Conservation (phyloP, 2,113 vertebrate genomes). For the Chelonoidis abingdonii region DNA sequence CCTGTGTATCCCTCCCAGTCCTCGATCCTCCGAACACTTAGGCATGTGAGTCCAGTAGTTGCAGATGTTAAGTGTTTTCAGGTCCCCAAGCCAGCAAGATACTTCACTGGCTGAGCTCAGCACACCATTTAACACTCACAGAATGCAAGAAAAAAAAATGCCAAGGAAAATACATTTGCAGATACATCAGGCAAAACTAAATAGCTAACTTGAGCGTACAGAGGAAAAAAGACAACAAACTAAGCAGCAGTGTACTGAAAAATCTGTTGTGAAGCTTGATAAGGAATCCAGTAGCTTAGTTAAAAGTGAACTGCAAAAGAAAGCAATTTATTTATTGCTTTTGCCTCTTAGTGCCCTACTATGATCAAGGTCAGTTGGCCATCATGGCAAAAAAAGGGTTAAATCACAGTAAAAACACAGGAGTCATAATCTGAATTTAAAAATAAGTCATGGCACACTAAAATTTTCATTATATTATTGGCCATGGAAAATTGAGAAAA, state of each 20-base stretch:
- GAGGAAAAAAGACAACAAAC: not conserved
- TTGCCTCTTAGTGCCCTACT: not conserved
- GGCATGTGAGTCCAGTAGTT: too few species aligned
- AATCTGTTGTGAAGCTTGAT: not conserved
- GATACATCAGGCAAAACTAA: not conserved
- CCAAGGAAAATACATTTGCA: not conserved
- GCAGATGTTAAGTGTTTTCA: too few species aligned
- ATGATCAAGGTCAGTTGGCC: too few species aligned
- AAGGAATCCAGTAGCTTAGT: not conserved
- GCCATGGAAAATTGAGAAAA: accelerated
- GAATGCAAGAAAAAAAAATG: not conserved
- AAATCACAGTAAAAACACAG: not conserved
- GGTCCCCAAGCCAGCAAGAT: accelerated
- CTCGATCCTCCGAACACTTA: not conserved
- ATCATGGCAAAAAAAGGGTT: not conserved
- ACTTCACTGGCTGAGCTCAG: not conserved
- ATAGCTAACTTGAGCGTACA: conserved; percentile 47
- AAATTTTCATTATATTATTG: not conserved
- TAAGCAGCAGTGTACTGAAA: not conserved
- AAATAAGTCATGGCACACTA: accelerated
- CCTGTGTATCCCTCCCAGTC: not conserved
- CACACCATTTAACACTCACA: not conserved
- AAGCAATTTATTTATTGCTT: not conserved
- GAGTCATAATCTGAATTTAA: accelerated
- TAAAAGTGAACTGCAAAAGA: not conserved